Percentiles rank a stretch among this genome's conserved stretches.
phyloP scores from a whole-genome alignment of 2,113 vertebrate genomes.

The Mobula birostris region DNA sequence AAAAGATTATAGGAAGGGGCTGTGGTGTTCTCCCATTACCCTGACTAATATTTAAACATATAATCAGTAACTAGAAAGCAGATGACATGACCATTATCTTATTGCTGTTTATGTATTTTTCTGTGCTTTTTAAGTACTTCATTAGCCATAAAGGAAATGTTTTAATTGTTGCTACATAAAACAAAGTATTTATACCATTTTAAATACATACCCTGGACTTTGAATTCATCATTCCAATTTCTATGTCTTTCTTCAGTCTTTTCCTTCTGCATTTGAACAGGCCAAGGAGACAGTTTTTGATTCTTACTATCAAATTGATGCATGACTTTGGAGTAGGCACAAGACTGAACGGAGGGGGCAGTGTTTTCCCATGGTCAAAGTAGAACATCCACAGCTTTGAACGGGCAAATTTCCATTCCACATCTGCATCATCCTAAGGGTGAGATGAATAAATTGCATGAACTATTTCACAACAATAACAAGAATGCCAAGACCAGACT shows the following conservation, averaged over 20 bases:
- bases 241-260: conserved; percentile 67
- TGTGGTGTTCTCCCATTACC: not conserved
- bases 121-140: not conserved
- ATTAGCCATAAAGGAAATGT: not conserved
- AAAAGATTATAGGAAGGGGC: not conserved
- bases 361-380: conserved; percentile 79
- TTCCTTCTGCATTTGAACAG: conserved; percentile 66
- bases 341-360: conserved; percentile 78
- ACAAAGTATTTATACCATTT: not conserved
- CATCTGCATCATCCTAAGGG: conserved; percentile 74
- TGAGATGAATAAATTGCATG: conserved; percentile 38
- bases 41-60: too few species aligned
- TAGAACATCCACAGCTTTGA: conserved; percentile 82
- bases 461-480: conserved; percentile 7
- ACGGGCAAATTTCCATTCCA: conserved; percentile 83
- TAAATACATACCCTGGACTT: conserved; percentile 69
- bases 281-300: conserved; percentile 48
- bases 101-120: not conserved
- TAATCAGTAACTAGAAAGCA: not conserved
- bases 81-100: not conserved
- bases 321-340: conserved; percentile 81
- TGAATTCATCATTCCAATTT: conserved; percentile 73
- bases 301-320: conserved; percentile 65
- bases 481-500: not conserved
- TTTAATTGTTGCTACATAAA: not conserved